These are phyloP conservation scores for Pogonophryne albipinna DNA, from an alignment of 2,797 vertebrate genomes.

Conservation along the genomic window DNA sequence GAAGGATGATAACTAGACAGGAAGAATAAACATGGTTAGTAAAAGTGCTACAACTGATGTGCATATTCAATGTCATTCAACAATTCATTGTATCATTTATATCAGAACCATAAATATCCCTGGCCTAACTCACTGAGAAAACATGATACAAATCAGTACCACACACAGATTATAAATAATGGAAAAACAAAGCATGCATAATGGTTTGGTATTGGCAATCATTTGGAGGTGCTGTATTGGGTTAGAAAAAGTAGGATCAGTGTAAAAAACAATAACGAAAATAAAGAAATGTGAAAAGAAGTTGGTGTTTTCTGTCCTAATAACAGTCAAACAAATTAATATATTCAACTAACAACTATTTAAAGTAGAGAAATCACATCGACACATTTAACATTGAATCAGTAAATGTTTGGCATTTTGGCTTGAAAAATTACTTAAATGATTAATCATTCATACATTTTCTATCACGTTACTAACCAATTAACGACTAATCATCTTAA, in stretches of 20 bases:
- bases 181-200: not conserved
- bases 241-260: not conserved
- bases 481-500: too few species aligned
- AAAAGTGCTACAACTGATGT: not conserved
- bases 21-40: constrained; percentile 17
- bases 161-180: not conserved
- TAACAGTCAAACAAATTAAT: not conserved
- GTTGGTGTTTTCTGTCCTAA: not conserved
- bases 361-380: constrained; percentile 7
- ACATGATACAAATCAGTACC: not conserved
- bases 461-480: too few species aligned
- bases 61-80: not conserved
- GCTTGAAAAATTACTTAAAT: not conserved
- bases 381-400: not conserved
- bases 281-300: not conserved
- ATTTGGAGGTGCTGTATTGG: not conserved
- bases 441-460: not conserved
- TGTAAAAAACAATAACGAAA: not conserved
- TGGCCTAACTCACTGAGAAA: not conserved
- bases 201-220: not conserved
- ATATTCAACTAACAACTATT: not conserved
- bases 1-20: constrained; percentile 76
- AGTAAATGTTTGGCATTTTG: not conserved
- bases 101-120: not conserved
- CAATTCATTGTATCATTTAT: not conserved